These are phyloP conservation scores for Atherinosoma microstoma DNA, from an alignment of 2,797 vertebrate genomes.

Conservation along the genomic window DNA sequence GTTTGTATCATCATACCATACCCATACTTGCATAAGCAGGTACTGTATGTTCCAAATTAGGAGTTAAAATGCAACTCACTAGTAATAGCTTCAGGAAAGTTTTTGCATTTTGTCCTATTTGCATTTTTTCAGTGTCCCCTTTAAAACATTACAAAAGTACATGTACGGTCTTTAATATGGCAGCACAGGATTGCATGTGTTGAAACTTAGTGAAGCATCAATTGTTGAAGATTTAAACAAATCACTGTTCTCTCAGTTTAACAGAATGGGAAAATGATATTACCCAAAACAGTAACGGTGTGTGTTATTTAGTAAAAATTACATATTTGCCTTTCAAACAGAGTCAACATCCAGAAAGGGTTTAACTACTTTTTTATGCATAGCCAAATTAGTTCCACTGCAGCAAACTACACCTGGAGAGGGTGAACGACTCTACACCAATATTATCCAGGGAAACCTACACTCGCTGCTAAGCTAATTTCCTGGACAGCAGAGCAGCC, in stretches of 20 bases:
- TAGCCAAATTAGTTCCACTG: slow-evolving; percentile 64
- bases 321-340: slow-evolving; percentile 48
- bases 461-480: slow-evolving; percentile 61
- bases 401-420: slow-evolving; percentile 61
- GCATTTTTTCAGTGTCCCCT: background rate
- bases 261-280: slow-evolving; percentile 1
- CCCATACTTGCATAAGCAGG: background rate
- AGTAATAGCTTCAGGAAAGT: background rate
- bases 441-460: slow-evolving; percentile 71
- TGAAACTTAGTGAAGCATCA: background rate
- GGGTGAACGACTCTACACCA: slow-evolving; percentile 48
- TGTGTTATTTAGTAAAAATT: slow-evolving; percentile 32
- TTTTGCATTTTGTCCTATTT: background rate
- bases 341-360: slow-evolving; percentile 21
- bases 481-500: slow-evolving; percentile 67
- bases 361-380: slow-evolving; percentile 54
- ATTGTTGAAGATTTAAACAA: slow-evolving; percentile 1
- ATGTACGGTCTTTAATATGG: background rate
- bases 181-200: background rate
- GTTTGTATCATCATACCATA: background rate
- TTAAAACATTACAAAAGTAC: background rate
- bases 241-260: background rate
- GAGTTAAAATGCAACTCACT: background rate
- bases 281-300: slow-evolving; percentile 26
- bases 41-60: background rate